These are phyloP conservation scores for Amphipoea lucens DNA, from an alignment of 2,888 invertebrate species.

Conservation along the genomic window DNA sequence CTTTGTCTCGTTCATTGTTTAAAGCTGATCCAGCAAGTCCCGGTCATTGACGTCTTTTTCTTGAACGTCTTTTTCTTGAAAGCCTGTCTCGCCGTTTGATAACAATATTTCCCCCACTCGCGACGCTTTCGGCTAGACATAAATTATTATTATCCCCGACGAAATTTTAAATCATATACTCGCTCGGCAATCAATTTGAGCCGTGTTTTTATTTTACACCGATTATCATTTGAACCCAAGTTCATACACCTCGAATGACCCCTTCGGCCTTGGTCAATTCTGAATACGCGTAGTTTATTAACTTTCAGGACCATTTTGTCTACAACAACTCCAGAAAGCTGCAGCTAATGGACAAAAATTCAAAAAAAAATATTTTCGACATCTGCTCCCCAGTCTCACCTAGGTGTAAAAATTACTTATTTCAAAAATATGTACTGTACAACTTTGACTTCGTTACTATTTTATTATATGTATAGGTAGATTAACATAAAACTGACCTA, in stretches of 20 bases:
- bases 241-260: constrained; percentile 45
- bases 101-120: neutral
- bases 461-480: neutral
- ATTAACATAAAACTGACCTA: constrained; percentile 12
- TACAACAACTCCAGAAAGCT: neutral
- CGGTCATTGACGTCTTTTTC: constrained; percentile 42
- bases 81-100: constrained; percentile 35
- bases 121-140: constrained; percentile 32
- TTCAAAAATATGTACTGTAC: neutral
- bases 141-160: constrained; percentile 6
- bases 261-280: constrained; percentile 1
- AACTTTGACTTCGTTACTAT: too few species aligned
- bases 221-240: constrained; percentile 51
- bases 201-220: constrained; percentile 15
- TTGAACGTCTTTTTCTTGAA: constrained; percentile 15
- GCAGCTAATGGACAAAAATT: neutral
- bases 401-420: too few species aligned
- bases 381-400: too few species aligned
- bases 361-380: neutral
- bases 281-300: constrained; percentile 3
- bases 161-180: constrained; percentile 24
- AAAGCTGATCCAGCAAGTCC: neutral
- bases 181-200: constrained; percentile 22
- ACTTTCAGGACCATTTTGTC: neutral
- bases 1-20: neutral